These are phyloP conservation scores for Paguma larvata DNA, from an alignment of 2,797 vertebrate species.

Conservation along the genomic window DNA sequence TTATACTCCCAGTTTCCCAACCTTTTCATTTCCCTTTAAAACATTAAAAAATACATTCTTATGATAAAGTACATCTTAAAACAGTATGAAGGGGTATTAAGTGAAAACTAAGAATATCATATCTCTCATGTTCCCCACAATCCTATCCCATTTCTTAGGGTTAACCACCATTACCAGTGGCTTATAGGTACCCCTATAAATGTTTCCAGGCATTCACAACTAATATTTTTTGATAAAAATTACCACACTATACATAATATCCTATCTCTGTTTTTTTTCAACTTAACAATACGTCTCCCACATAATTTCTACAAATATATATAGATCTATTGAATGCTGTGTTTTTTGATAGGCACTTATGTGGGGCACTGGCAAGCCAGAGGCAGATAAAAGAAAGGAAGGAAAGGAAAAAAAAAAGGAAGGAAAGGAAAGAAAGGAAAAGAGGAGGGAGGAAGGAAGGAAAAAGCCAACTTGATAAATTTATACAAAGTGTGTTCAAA, in stretches of 20 bases:
- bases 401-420: neutral
- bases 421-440: neutral
- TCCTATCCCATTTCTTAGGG: neutral
- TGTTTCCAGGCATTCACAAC: neutral
- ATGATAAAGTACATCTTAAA: neutral
- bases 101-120: neutral
- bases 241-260: neutral
- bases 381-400: neutral
- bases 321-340: neutral
- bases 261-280: neutral
- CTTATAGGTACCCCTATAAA: neutral
- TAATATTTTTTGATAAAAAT: neutral
- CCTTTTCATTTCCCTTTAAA: constrained; percentile 7
- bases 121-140: neutral
- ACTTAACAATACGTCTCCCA: neutral
- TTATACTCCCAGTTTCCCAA: neutral
- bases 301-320: constrained; percentile 5
- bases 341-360: neutral
- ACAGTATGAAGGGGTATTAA: neutral
- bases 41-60: neutral
- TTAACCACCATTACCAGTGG: neutral
- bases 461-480: neutral
- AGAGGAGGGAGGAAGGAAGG: neutral
- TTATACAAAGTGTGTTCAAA: neutral
- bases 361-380: neutral